phyloP scores from a whole-genome alignment of 1,140 invertebrate genomes.

The Nasonia giraulti region DNA sequence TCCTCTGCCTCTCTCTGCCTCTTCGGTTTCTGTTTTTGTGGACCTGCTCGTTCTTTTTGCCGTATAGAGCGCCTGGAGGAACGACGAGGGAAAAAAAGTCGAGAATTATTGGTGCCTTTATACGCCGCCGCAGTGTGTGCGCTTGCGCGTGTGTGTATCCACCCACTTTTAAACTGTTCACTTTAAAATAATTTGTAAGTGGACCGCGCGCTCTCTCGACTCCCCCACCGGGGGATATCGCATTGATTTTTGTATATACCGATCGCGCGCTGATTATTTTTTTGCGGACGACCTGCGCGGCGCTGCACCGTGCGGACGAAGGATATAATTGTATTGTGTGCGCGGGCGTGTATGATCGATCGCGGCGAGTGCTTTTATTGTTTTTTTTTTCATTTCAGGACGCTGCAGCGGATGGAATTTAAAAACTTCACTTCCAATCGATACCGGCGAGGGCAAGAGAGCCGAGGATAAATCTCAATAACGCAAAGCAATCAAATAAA shows the following conservation, averaged over 20 bases:
- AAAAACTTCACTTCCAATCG: background rate
- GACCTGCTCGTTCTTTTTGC: constrained; percentile 20
- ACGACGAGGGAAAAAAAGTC: constrained; percentile 18
- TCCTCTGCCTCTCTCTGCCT: background rate
- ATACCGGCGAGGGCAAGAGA: background rate
- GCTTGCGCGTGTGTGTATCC: background rate
- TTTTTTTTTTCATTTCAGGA: background rate
- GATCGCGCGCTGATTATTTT: constrained; percentile 9
- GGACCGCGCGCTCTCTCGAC: background rate
- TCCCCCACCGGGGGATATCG: background rate
- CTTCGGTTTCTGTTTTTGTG: constrained; percentile 36
- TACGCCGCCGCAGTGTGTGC: background rate
- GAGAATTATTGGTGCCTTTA: constrained; percentile 45
- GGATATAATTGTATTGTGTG: constrained; percentile 38
- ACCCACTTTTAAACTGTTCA: constrained; percentile 45
- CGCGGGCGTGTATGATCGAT: background rate
- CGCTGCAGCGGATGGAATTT: background rate
- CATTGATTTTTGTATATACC: constrained; percentile 40
- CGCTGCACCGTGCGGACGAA: background rate
- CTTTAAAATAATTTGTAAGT: constrained; percentile 50
- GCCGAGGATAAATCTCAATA: constrained; percentile 1
- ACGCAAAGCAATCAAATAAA: constrained; percentile 16
- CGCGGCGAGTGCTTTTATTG: background rate
- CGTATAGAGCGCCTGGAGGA: constrained; percentile 14
- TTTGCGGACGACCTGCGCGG: background rate